Evolutionary conservation across 2,888 invertebrate genomes (phyloP).

Genomic region (Vanessa cardui): DNA sequence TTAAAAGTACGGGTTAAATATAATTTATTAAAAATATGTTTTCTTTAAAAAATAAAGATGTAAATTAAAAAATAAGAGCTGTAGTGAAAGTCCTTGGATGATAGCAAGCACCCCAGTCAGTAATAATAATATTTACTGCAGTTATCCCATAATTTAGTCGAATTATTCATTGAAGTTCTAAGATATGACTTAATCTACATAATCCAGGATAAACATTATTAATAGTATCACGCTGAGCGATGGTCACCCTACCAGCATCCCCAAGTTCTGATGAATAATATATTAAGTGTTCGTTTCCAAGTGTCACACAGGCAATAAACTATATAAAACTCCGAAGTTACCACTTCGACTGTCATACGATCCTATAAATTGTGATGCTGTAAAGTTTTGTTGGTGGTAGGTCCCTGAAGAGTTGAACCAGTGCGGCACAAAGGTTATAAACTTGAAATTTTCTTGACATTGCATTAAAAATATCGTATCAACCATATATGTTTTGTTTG

Average conservation of each 20-base stretch:
- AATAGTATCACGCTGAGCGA: background rate
- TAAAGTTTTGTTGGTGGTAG: constrained; percentile 5
- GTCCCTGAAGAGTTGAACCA: background rate
- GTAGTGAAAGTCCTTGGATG: too few relatives aligned
- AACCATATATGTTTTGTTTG: too few relatives aligned
- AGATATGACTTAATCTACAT: background rate
- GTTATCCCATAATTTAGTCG: too few relatives aligned
- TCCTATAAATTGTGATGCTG: constrained; percentile 5
- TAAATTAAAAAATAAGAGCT: too few relatives aligned
- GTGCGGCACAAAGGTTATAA: background rate
- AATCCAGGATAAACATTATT: background rate
- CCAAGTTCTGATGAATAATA: constrained; percentile 20
- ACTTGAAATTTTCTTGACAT: too few relatives aligned
- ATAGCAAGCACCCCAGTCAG: too few relatives aligned
- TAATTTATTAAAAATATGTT: too few relatives aligned
- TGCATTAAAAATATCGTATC: too few relatives aligned
- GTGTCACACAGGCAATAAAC: constrained; percentile 1
- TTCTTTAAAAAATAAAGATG: too few relatives aligned
- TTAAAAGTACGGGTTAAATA: too few relatives aligned
- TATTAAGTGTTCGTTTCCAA: constrained; percentile 13
- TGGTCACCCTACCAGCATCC: constrained; percentile 7
- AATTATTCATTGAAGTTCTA: background rate
- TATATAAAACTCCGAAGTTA: constrained; percentile 13
- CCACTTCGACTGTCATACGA: constrained; percentile 5
- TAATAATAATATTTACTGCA: too few relatives aligned